A percentile compares a stretch with the other conserved stretches of the same genome.
phyloP scores from a whole-genome alignment of 2,113 vertebrate genomes.

The Natator depressus region DNA sequence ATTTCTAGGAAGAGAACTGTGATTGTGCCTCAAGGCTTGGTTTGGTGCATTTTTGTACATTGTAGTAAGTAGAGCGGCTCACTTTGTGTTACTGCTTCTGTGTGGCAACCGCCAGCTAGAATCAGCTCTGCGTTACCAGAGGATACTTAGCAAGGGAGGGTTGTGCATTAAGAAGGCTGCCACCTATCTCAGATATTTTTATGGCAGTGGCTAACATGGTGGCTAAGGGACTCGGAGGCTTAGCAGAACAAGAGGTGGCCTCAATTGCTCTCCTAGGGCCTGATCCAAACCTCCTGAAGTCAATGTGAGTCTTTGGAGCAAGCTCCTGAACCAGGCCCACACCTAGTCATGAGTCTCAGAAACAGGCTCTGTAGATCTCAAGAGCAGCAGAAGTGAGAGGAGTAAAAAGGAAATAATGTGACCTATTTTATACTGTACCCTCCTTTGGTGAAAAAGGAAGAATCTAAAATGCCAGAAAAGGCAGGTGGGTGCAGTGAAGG shows the following conservation, averaged over 20 bases:
- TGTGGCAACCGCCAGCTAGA: conserved; percentile 44
- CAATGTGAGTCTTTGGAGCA: neutral
- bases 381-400: conserved; percentile 3
- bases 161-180: neutral
- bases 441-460: conserved; percentile 9
- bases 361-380: conserved; percentile 27
- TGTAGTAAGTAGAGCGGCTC: conserved; percentile 45
- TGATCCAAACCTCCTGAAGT: neutral
- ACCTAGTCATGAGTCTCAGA: neutral
- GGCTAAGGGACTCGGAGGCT: neutral
- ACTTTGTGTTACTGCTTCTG: conserved; percentile 44
- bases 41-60: conserved; percentile 33
- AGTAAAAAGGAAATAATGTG: conserved; percentile 34
- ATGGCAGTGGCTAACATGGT: conserved; percentile 8
- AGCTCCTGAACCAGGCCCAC: neutral
- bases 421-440: conserved; percentile 50
- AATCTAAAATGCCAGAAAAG: conserved; percentile 12
- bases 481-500: neutral
- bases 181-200: neutral
- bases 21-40: conserved; percentile 36
- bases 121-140: conserved; percentile 10
- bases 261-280: neutral
- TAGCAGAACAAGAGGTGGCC: neutral
- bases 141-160: neutral
- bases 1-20: conserved; percentile 28